A percentile compares a stretch with the other conserved stretches of the same genome.
phyloP scores from a whole-genome alignment of 2,797 vertebrate genomes.

The Sus cebifrons region DNA sequence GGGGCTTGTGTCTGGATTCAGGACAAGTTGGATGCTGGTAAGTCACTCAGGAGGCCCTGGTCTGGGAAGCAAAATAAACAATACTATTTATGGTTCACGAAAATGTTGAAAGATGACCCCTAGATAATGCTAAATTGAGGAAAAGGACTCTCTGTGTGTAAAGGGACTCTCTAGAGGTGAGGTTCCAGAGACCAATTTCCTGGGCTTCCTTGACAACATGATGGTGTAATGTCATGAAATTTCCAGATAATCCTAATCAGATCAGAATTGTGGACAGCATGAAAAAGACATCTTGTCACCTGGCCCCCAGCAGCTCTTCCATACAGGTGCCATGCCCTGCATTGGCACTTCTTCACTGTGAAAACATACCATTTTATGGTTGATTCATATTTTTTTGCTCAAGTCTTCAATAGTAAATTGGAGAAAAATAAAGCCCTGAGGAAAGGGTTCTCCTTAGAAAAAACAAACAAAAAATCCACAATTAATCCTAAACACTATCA shows the following conservation, averaged over 20 bases:
- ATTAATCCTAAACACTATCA: neutral
- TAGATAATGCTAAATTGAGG: neutral
- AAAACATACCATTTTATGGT: constrained; percentile 96
- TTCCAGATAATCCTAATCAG: neutral
- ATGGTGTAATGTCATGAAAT: neutral
- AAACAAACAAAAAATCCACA: too few relatives aligned
- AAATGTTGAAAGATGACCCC: neutral
- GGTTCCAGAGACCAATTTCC: neutral
- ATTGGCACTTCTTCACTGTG: constrained; percentile 89
- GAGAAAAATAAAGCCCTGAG: constrained; percentile 97
- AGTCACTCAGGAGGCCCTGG: neutral
- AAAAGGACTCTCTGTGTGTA: neutral
- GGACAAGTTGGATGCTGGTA: neutral
- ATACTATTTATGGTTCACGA: neutral
- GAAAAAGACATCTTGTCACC: constrained; percentile 92
- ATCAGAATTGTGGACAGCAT: constrained; percentile 96
- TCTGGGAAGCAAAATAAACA: neutral
- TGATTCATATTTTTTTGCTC: constrained; percentile 93
- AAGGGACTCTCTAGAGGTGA: neutral
- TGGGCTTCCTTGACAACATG: neutral
- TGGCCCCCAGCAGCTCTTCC: constrained; percentile 89
- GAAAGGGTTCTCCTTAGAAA: constrained; percentile 94
- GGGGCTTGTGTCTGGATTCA: neutral
- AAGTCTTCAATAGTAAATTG: constrained; percentile 97
- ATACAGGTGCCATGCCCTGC: constrained; percentile 87